Base-by-base conservation (phyloP, 2,797 vertebrate genomes). In the Sylvilagus floridanus region DNA sequence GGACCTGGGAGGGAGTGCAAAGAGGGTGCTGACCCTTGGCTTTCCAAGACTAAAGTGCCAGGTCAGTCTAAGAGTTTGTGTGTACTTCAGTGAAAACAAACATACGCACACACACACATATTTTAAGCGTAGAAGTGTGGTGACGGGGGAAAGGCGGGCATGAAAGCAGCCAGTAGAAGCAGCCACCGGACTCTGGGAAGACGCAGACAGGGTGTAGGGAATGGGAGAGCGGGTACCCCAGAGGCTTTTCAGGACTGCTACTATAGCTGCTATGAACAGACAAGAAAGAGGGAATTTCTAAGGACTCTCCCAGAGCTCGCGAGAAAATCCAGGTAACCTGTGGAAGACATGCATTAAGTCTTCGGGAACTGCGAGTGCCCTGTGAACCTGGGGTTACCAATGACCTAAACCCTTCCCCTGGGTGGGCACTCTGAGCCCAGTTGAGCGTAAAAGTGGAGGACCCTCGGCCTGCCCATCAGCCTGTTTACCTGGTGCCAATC, bases 171-270 rank as follows among this genome's bases (percentile, higher is more conserved):
- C 4, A 81, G 84, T 37, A 72, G 37, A 62, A 72, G n/a, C 6
- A 1, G 22, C 68, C 12, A 19, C 65, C 57, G 19, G n/a, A 54
- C 65, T 52, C 47, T 42, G 22, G 24, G 32, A 32, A 42, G 68
- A 26, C 7, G 30, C 19, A 22, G 11, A 60, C n/a, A 6, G 12
- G 66, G 17, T 37, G 11, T 26, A 54, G 54, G 22, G 17, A 54
- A 87, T 54, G 69, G 4, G 22, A 63, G 26, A 35, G n/a, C 42
- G 14, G 42, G 42, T 42, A 87, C 24, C 72, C 65, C 14, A 81
- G 32, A 24, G 7, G 42, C 73, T 89, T 93, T 84, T 93, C 72
- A 42, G 54, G 72, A 93, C 63, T 84, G 26, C 14, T 54, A 76
- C 16, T 26, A 89, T 63, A 21, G 17, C 79, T 50, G 73, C 16